Percentiles rank a stretch among this genome's conserved stretches.
Conservation (phyloP, 2,113 vertebrate species). For the Leucopternis melanops region DNA sequence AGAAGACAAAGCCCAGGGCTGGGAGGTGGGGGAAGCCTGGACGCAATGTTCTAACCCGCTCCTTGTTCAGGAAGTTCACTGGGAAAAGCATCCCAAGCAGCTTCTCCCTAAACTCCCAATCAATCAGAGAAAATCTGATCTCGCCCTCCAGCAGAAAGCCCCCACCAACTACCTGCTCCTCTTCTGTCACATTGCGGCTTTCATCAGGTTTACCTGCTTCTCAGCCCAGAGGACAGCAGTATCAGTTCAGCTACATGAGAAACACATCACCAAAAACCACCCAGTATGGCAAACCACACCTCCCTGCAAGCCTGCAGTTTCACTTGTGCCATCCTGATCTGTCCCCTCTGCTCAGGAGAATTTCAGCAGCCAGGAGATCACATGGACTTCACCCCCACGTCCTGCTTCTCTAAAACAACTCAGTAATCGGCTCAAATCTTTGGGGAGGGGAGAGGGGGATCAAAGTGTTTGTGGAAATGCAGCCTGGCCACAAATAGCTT, state of each 20-base stretch:
- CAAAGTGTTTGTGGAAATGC: not conserved
- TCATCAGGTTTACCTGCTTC: not conserved
- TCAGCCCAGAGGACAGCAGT: not conserved
- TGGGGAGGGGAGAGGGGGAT: not conserved
- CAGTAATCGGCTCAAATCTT: not conserved
- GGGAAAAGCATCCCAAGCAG: not conserved
- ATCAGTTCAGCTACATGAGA: not conserved
- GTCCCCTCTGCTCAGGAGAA: not conserved
- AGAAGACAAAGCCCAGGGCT: not conserved
- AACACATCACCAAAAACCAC: not conserved
- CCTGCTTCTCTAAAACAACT: not conserved
- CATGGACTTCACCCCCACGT: not conserved
- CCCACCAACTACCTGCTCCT: not conserved
- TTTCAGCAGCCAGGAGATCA: not conserved
- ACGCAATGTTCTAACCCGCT: not conserved
- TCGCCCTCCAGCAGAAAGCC: not conserved
- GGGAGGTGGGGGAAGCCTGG: not conserved
- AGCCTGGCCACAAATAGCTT: not conserved
- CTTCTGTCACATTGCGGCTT: not conserved
- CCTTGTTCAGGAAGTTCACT: not conserved
- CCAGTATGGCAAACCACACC: accelerated
- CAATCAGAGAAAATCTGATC: not conserved
- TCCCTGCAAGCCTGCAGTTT: not conserved
- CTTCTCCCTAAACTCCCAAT: not conserved
- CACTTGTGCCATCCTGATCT: not conserved